Evolutionary conservation across 2,113 vertebrate species (phyloP), one percentile per base, ranked within the genome.

Genomic region (Odocoileus hemionus): DNA sequence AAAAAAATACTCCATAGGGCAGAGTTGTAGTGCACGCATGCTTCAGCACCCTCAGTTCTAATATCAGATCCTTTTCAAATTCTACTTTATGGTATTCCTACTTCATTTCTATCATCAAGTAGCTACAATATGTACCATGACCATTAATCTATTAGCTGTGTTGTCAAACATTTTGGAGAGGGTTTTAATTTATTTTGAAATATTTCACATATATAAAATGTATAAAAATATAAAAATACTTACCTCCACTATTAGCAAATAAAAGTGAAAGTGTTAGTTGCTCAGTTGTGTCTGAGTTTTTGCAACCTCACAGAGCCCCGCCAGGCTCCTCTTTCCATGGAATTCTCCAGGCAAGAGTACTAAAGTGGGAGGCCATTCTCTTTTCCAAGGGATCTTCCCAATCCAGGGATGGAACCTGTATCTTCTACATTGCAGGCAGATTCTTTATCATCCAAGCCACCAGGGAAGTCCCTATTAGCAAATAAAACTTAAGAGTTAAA

Each of bases 1-100:
- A n/a, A 11, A 11, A 36, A 33, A 54, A 1, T 2, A 28, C 8
- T 89, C n/a, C 33, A 2, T 8, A 1, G 7, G 14, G 30, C 26
- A 39, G 23, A 83, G 0, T 6, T 61, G 16, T n/a, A 15, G 47
- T 14, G 4, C 21, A 36, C 1, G 6, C 2, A 1, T 25, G 3
- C 1, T 70, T 30, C 33, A 52, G 3, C 0, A 0, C 7, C 5
- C 19, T 83, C 25, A 17, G 3, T 50, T 70, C n/a, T 67, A 7
- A n/a, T 57, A 61, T 36, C 26, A 88, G 4, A 55, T 45, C 2
- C 61, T 88, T 67, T 23, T 80, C 21, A n/a, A 67, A 28, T 45
- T 76, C 14, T 60, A 52, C 7, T 30, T 74, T 8, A 17, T 1
- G 45, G 3, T 3, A 28, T 84, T 64, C 11, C 14, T 36, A 10